Base-by-base conservation (phyloP, 2,888 invertebrate genomes). In the Latrodectus elegans region DNA sequence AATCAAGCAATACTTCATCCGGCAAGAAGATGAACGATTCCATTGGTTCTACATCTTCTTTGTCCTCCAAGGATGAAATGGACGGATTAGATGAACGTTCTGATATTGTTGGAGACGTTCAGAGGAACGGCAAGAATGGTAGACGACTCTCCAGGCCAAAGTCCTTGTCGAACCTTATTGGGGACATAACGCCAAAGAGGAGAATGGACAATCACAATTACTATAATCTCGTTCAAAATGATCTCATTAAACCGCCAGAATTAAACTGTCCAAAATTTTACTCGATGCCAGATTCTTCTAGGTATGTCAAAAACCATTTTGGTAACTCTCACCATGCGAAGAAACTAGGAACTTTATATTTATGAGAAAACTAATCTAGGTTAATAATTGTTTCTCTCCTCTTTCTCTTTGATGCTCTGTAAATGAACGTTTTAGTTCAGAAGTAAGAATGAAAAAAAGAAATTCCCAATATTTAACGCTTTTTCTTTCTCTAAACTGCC, bases 91-190 rank as follows among this genome's bases (percentile, higher is more conserved):
- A 84, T n/a, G 78, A 84, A 55, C 73, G 38, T 4, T 84, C 84
- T 1, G 85, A 85, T 17, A 51, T 85, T 17, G 64, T 65, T 15
- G 84, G 71, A 22, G 81, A 81, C 49, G 26, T 26, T 17, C 76
- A 86, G 26, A 90, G 91, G 60, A 79, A 90, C 80, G 70, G 74
- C 65, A 77, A 75, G 76, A 78, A 88, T 17, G 96, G 95, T 80
- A 94, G 96, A 90, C 95, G 95, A 91, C 92, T 97, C 88, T 96
- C 96, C 91, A 94, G 97, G 91, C 97, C 97, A 80, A 95, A 96
- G 90, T 96, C 96, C 89, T 93, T 97, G 91, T 97, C 96, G 89
- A 97, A 97, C 93, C 94, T 97, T 91, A 96, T 97, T 89, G 91
- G 91, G 89, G 91, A 89, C 68, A 67, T 87, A 60, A 85, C 88